phyloP scores from a whole-genome alignment of 1,140 invertebrate species.

The Drosophila quadrilineata region DNA sequence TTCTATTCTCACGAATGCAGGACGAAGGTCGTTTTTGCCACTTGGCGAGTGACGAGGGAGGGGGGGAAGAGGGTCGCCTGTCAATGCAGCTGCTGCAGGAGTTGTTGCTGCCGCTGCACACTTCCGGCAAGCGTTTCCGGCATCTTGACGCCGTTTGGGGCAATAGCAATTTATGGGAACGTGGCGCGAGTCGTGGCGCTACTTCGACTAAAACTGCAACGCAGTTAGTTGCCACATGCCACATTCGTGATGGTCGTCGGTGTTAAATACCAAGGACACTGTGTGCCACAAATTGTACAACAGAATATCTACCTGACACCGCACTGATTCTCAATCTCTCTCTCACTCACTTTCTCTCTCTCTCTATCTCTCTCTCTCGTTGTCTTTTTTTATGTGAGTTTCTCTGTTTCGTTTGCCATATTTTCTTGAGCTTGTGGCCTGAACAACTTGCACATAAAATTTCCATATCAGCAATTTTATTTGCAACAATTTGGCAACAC shows the following conservation, averaged over 20 bases:
- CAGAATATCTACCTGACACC: background rate
- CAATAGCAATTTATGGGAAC: conserved; percentile 34
- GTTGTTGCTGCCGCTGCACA: conserved; percentile 16
- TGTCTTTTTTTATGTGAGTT: background rate
- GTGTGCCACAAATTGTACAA: conserved; percentile 4
- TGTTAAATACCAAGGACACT: conserved; percentile 38
- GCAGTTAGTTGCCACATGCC: conserved; percentile 23
- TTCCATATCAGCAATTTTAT: conserved; percentile 78
- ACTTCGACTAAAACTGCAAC: conserved; percentile 14
- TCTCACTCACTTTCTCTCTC: background rate
- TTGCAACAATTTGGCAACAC: conserved; percentile 78
- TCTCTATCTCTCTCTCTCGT: background rate
- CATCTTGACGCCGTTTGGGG: conserved; percentile 15
- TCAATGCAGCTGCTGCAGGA: background rate
- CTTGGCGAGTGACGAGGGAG: background rate
- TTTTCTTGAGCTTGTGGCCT: conserved; percentile 17
- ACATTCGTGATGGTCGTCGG: too few relatives aligned
- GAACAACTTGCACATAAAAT: conserved; percentile 65
- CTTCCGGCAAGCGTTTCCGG: conserved; percentile 35
- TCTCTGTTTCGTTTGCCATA: too few relatives aligned
- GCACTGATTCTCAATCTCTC: background rate
- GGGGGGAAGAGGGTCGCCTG: background rate
- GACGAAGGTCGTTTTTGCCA: background rate
- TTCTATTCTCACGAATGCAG: background rate
- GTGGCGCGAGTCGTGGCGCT: conserved; percentile 17